Evolutionary conservation across 2,113 vertebrate species (phyloP).

Genomic region (Paracyprichromis sp.): DNA sequence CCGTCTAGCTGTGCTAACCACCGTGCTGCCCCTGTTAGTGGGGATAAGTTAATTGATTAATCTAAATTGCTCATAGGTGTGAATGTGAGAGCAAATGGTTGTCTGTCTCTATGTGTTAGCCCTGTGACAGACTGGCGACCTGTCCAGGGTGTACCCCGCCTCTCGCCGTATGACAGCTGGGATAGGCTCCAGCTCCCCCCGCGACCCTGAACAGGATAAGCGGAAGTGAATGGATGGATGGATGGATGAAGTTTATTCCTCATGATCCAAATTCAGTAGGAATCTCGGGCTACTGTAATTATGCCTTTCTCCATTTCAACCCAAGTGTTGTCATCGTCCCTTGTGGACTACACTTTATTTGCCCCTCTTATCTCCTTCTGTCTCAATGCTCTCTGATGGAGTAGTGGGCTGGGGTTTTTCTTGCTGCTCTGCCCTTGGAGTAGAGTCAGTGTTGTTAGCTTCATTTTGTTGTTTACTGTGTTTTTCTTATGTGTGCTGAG

Average conservation of each 20-base stretch:
- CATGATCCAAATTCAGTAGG: background rate
- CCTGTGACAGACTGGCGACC: background rate
- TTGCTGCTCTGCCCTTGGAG: background rate
- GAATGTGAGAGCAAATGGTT: background rate
- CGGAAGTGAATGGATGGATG: background rate
- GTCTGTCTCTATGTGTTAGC: background rate
- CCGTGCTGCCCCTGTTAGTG: background rate
- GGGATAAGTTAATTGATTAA: background rate
- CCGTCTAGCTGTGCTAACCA: background rate
- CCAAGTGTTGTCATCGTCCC: background rate
- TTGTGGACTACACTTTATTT: background rate
- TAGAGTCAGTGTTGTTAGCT: background rate
- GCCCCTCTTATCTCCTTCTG: background rate
- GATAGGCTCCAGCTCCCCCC: background rate
- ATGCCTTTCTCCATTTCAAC: background rate
- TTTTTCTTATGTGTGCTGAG: background rate
- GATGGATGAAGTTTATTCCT: background rate
- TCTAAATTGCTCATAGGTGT: background rate
- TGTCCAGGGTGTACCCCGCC: background rate
- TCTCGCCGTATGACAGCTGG: background rate
- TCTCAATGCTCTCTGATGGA: background rate
- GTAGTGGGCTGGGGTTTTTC: background rate
- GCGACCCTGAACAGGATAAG: background rate
- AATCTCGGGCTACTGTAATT: background rate
- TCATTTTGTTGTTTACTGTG: background rate